Percentiles rank a stretch among this genome's conserved stretches.
Conservation (phyloP, 2,113 vertebrate genomes). For the Halichoerus grypus region DNA sequence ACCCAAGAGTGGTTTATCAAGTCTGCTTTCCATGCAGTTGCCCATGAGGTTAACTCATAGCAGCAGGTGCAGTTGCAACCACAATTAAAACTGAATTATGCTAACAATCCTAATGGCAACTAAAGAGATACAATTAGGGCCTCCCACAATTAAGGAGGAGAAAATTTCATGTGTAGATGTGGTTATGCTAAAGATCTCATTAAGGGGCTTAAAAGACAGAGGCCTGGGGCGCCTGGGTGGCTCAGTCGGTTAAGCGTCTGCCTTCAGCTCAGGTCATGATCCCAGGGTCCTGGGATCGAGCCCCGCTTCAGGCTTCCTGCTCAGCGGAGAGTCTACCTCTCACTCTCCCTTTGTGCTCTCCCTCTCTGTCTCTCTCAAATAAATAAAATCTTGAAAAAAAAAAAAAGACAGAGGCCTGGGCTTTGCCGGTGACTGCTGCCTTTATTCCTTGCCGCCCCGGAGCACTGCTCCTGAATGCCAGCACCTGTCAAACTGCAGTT, state of each 20-base stretch:
- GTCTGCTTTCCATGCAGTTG: not conserved
- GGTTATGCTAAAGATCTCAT: constrained; percentile 35
- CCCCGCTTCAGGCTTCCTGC: too few relatives aligned
- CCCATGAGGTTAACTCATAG: not conserved
- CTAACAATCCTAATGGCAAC: not conserved
- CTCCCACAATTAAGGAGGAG: not conserved
- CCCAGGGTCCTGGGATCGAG: too few relatives aligned
- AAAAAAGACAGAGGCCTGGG: not conserved
- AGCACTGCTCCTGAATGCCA: rapidly evolving
- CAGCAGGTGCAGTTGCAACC: not conserved
- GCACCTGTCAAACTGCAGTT: not conserved
- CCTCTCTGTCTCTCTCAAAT: too few relatives aligned
- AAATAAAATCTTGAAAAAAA: too few relatives aligned
- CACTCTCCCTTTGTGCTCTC: too few relatives aligned
- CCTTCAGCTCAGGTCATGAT: too few relatives aligned
- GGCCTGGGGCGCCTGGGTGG: not conserved
- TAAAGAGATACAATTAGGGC: not conserved
- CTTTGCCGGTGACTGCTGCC: not conserved
- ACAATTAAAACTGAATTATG: constrained; percentile 57
- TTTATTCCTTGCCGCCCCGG: not conserved
- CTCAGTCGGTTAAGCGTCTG: too few relatives aligned
- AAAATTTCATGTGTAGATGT: not conserved
- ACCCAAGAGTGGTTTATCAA: not conserved
- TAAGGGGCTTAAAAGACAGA: not conserved
- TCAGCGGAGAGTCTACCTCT: too few relatives aligned